phyloP scores from a whole-genome alignment of 2,113 vertebrate genomes.

The Chlamydotis undulata region DNA sequence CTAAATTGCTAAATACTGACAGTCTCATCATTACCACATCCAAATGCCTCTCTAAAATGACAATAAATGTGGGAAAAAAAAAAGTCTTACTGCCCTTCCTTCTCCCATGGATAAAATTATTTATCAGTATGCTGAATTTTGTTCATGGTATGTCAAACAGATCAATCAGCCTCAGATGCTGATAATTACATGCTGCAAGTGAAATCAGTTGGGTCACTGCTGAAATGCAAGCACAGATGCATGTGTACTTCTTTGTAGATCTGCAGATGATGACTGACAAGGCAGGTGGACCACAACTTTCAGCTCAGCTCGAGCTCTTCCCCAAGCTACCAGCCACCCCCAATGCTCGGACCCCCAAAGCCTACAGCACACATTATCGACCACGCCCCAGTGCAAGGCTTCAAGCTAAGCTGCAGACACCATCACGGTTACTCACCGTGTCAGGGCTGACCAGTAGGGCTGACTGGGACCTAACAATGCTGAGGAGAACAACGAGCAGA shows the following conservation, averaged over 20 bases:
- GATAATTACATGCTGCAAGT: neutral
- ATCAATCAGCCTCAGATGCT: neutral
- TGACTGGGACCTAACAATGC: neutral
- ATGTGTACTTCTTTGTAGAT: neutral
- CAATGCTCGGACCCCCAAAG: fast-evolving
- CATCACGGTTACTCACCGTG: fast-evolving
- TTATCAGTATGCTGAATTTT: neutral
- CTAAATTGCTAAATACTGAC: neutral
- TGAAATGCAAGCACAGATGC: neutral
- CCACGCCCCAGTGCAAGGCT: neutral
- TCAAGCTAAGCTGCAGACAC: neutral
- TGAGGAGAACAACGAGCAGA: neutral
- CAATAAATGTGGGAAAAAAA: neutral
- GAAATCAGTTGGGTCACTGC: neutral
- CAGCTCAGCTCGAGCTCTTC: neutral
- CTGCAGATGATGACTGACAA: neutral
- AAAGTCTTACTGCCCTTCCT: neutral
- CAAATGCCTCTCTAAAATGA: neutral
- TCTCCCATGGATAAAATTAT: neutral
- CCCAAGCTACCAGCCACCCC: neutral
- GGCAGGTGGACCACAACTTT: neutral
- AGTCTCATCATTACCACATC: neutral
- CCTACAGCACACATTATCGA: neutral
- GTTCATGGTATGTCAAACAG: neutral
- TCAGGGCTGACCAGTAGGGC: neutral